Evolutionary conservation across 1,140 invertebrate species (phyloP).

Genomic region (Drosophila orosa): DNA sequence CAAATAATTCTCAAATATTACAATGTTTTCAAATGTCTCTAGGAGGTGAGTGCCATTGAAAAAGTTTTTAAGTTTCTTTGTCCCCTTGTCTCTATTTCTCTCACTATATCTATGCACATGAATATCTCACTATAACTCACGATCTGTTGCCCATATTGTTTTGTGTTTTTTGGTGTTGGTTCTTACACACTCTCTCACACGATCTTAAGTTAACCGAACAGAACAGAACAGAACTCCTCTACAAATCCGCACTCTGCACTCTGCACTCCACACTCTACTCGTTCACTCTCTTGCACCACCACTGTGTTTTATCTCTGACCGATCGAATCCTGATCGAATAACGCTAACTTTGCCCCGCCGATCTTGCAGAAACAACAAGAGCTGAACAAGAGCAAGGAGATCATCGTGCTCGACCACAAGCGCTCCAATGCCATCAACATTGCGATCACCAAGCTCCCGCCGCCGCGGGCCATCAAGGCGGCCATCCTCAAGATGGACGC

Average conservation of each 20-base stretch:
- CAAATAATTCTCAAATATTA: slow-evolving; percentile 52
- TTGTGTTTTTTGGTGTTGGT: slow-evolving; percentile 66
- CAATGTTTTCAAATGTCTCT: slow-evolving; percentile 62
- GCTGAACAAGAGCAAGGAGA: slow-evolving; percentile 96
- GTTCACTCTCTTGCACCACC: slow-evolving; percentile 31
- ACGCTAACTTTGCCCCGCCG: slow-evolving; percentile 10
- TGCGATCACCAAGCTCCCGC: slow-evolving; percentile 99
- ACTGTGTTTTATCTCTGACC: slow-evolving; percentile 24
- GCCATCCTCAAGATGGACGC: slow-evolving; percentile 99
- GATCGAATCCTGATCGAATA: neutral
- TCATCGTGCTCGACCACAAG: slow-evolving; percentile 98
- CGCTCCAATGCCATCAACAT: slow-evolving; percentile 99
- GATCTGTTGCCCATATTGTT: slow-evolving; percentile 40
- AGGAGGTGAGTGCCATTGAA: slow-evolving; percentile 78
- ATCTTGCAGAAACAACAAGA: slow-evolving; percentile 95
- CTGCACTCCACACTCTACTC: slow-evolving; percentile 11
- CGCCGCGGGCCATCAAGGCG: slow-evolving; percentile 97
- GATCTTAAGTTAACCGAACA: slow-evolving; percentile 18
- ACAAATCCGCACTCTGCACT: slow-evolving; percentile 36
- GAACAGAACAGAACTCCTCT: slow-evolving; percentile 27
- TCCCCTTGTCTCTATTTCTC: slow-evolving; percentile 41
- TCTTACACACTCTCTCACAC: slow-evolving; percentile 39
- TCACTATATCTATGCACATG: slow-evolving; percentile 32
- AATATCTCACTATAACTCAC: slow-evolving; percentile 33
- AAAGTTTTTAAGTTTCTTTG: slow-evolving; percentile 54